Evolutionary conservation across 2,113 vertebrate genomes (phyloP), one percentile per base, ranked within the genome.

Genomic region (Halichoeres trimaculatus): DNA sequence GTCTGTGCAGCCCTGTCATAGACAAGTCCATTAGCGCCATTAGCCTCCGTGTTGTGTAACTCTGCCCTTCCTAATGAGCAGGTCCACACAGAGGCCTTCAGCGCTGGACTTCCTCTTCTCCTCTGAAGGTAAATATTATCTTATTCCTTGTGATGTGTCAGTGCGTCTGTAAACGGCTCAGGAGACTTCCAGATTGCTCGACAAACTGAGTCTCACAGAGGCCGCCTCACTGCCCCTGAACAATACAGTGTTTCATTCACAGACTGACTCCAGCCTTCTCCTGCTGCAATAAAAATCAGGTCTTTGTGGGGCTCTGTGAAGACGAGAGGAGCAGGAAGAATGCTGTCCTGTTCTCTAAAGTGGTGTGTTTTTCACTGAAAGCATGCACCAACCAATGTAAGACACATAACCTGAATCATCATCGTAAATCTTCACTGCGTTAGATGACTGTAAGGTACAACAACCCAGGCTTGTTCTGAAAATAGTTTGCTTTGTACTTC

Each of bases 221-320:
- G 34, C 22, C 52, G 84, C 70, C 55, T 81, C 62, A 85, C 58
- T 83, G 85, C 81, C 47, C 72, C 67, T 65, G 84, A 86, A 91
- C 91, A 93, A 92, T 91, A 85, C 52, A 56, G 65, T 50, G 24
- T 63, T 91, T 94, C 78, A 92, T 92, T 87, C 83, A 17, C 0
- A 10, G 69, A 84, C 47, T 51, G 35, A 56, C 81, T 80, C 43
- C 13, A 19, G 60, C 59, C 65, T 16, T 73, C 57, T 50, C 63
- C 50, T 45, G 0, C 74, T 53, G 38, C 52, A 61, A 85, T 83
- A 75, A 77, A 77, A 89, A 89, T 79, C 77, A 58, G 41, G 54
- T 47, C 83, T 88, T 85, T 88, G 80, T 84, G 53, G 76, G 70
- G 14, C 22, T 30, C 57, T 57, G 61, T 53, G 55, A 69, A 66